Evolutionary conservation across 2,113 vertebrate genomes (phyloP), one percentile per base, ranked within the genome.

Genomic region (Pyrgilauda ruficollis): DNA sequence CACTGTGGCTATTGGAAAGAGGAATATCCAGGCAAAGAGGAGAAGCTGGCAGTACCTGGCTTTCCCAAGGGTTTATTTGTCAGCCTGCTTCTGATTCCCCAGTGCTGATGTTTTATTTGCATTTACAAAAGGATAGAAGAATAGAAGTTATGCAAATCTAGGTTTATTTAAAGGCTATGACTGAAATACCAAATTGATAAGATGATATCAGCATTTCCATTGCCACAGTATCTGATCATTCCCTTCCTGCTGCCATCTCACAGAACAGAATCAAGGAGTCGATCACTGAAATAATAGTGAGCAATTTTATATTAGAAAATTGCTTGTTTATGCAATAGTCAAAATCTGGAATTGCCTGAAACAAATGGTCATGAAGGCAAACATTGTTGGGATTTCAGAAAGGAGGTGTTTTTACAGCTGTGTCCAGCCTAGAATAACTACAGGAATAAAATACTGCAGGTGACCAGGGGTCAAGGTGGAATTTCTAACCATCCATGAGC

Each of bases 241-340:
- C 20, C n/a, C 37, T 77, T 13, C 67, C 76, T 96, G 58, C 43
- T 70, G 70, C 72, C 37, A 7, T 73, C 46, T 15, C 53, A 41
- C 74, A 47, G 59, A 43, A 59, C 55, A 92, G 88, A 92, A 95
- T 81, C 68, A 75, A 95, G 58, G 53, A 94, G 64, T 75, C 37
- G 62, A 44, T 86, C 58, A 44, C 31, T 83, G 52, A 97, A 94
- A 93, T 91, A 93, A 85, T 93, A 39, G 39, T 52, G 73, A 92
- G 61, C 8, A 95, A 78, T 75, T 95, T 77, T 76, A 2, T 95
- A 66, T 92, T 82, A 87, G 52, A 72, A 96, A 94, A 88, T 17
- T 86, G 33, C 28, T 91, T 72, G 24, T 94, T 39, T 97, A 39
- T 61, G 56, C 7, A 62, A 50, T 44, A 67, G 28, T 81, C 47